Evolutionary conservation across 2,113 vertebrate genomes (phyloP).

Genomic region (Thalassoma bifasciatum): DNA sequence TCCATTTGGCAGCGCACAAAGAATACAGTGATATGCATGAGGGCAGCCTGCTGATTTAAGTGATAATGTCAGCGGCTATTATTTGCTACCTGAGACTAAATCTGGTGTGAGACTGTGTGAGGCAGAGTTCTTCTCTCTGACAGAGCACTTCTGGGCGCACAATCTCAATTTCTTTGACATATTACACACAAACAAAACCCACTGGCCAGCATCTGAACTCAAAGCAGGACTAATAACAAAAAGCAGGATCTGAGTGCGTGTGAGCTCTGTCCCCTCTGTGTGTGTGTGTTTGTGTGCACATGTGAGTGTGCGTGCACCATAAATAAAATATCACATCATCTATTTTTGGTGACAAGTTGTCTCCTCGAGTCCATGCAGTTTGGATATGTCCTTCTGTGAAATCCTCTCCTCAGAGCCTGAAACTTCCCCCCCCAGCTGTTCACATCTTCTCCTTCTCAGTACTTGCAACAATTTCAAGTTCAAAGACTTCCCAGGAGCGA

Average conservation of each 20-base stretch:
- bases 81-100: slow-evolving; percentile 52
- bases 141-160: slow-evolving; percentile 27
- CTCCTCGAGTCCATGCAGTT: slow-evolving; percentile 21
- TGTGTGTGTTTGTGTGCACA: neutral
- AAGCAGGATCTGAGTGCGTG: slow-evolving; percentile 1
- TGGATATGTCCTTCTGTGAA: slow-evolving; percentile 24
- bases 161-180: slow-evolving; percentile 1
- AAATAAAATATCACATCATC: slow-evolving; percentile 58
- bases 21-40: slow-evolving; percentile 45
- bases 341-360: slow-evolving; percentile 58
- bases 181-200: neutral
- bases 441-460: slow-evolving; percentile 5
- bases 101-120: slow-evolving; percentile 19
- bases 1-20: slow-evolving; percentile 36
- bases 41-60: slow-evolving; percentile 42
- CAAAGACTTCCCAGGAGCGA: neutral
- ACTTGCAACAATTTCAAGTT: slow-evolving; percentile 12
- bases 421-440: neutral
- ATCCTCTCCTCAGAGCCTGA: neutral
- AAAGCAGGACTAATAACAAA: slow-evolving; percentile 3
- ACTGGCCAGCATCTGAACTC: slow-evolving; percentile 18
- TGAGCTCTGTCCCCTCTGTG: neutral
- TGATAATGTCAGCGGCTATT: slow-evolving; percentile 56
- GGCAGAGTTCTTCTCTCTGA: slow-evolving; percentile 18
- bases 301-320: slow-evolving; percentile 18